Conservation (phyloP, 2,797 vertebrate species). For the Epinephelus malabaricus region DNA sequence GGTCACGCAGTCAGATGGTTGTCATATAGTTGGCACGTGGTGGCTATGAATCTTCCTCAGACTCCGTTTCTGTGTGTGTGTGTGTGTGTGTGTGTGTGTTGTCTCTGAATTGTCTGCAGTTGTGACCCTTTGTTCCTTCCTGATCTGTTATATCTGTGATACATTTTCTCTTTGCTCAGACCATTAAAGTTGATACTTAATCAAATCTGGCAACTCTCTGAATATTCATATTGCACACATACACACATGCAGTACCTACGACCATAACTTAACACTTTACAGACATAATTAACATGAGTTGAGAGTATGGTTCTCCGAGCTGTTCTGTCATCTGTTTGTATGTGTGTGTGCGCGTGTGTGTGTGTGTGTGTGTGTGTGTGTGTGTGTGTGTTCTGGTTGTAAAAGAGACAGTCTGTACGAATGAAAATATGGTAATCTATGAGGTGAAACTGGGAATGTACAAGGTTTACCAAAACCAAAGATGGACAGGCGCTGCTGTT, state of each 20-base stretch:
- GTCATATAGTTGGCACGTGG: constrained; percentile 57
- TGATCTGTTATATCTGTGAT: background rate
- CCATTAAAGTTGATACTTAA: background rate
- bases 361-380: background rate
- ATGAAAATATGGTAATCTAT: constrained; percentile 64
- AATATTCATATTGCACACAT: background rate
- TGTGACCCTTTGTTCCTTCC: constrained; percentile 31
- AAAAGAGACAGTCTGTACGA: constrained; percentile 30
- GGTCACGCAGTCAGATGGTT: constrained; percentile 78
- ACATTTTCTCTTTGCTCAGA: background rate
- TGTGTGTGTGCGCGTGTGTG: background rate
- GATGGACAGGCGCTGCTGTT: constrained; percentile 20
- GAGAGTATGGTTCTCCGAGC: constrained; percentile 31
- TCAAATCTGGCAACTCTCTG: constrained; percentile 3
- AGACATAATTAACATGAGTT: constrained; percentile 11
- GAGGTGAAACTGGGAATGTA: constrained; percentile 55
- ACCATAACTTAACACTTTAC: background rate
- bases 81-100: constrained; percentile 13
- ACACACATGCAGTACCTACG: background rate
- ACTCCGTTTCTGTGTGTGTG: background rate
- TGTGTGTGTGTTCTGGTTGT: background rate
- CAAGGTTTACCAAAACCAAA: constrained; percentile 43
- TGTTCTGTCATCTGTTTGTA: constrained; percentile 17
- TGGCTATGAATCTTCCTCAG: constrained; percentile 51
- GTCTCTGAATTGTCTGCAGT: constrained; percentile 10